These are phyloP conservation scores for Venustoraphidia nigricollis DNA, from an alignment of 2,888 invertebrate species.

Conservation along the genomic window DNA sequence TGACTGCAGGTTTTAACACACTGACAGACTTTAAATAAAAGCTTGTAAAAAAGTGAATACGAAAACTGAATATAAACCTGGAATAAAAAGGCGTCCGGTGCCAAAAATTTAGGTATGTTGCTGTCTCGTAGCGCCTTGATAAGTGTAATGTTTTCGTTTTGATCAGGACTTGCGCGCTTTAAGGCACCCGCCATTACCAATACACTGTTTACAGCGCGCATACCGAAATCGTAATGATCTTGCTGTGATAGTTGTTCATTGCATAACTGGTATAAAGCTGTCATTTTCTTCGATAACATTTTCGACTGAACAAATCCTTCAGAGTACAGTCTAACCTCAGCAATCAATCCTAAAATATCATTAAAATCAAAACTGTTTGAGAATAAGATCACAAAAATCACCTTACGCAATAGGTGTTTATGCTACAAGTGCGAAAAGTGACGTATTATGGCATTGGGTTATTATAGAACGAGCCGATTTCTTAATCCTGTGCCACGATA, in stretches of 20 bases:
- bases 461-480: too few relatives aligned
- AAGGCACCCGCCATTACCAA: constrained; percentile 84
- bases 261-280: constrained; percentile 82
- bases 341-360: constrained; percentile 48
- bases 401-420: too few relatives aligned
- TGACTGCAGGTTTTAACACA: too few relatives aligned
- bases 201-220: constrained; percentile 88
- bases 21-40: too few relatives aligned
- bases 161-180: constrained; percentile 71
- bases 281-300: constrained; percentile 79
- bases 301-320: constrained; percentile 86
- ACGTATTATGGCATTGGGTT: too few relatives aligned
- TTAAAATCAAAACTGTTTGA: constrained; percentile 5
- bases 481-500: too few relatives aligned
- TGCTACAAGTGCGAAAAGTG: too few relatives aligned
- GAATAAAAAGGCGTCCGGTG: constrained; percentile 71
- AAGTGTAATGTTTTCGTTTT: constrained; percentile 68
- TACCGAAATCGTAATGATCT: constrained; percentile 85
- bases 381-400: neutral
- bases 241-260: constrained; percentile 85
- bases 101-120: constrained; percentile 78
- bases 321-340: constrained; percentile 84
- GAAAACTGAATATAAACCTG: constrained; percentile 29
- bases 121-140: constrained; percentile 78
- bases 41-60: neutral